Evolutionary conservation across 35 echinoderm and acorn worm species (phyloP), one percentile per base, ranked within the genome.

Genomic region (Lytechinus pictus): DNA sequence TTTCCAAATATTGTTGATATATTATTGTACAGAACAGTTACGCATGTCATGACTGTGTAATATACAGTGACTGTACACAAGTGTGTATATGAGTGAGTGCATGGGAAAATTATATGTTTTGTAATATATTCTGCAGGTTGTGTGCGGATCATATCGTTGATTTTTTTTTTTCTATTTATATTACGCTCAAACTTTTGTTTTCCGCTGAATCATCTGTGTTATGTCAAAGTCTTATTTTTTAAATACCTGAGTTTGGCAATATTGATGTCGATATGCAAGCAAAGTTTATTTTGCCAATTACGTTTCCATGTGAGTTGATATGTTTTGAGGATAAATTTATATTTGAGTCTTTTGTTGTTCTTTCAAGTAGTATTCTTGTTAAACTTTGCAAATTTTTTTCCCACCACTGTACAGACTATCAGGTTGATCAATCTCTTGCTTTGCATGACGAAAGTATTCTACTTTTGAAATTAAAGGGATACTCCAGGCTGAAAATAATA

Each of bases 201-300:
- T 79, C 66, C 19, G 66, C 66, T 79, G 66, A 79, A 24, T 58
- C n/a, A 79, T 79, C 66, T 79, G 66, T 79, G n/a, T 16, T 4
- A 79, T 79, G 66, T 79, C 66, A 79, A 79, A 79, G 19, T 79
- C 66, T 79, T 79, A 79, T 79, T 79, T 79, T 79, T 79, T 79
- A 79, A 79, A 19, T 79, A 79, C 66, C 66, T 79, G 66, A 79
- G 66, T 79, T 79, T 5, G 66, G 66, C 66, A 79, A 79, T 79
- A 79, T 79, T 79, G 66, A 79, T 79, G 66, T 79, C 8, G 66
- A 79, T 79, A 79, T 79, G 66, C 66, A 79, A 79, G 66, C 66
- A 79, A 79, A 79, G n/a, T 16, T 79, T 79, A 79, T 79, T 79
- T 79, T 79, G 66, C 66, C 19, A 79, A 24, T 79, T 79, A 79